Percentiles rank a stretch among this genome's conserved stretches.
These are phyloP conservation scores for Montipora capricornis DNA, from an alignment of 64 coral and sea anemone species.

Conservation along the genomic window DNA sequence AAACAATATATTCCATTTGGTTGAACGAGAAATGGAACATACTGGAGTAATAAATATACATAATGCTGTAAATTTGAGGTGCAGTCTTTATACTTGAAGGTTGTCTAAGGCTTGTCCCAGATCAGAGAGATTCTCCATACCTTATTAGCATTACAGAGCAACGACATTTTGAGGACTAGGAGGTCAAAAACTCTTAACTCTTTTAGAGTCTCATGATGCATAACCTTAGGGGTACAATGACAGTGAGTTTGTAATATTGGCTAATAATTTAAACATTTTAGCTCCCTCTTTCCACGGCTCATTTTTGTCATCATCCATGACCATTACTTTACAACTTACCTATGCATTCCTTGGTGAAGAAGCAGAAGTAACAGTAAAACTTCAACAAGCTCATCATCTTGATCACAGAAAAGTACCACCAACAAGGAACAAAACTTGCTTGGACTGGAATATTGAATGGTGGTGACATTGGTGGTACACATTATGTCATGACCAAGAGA, in stretches of 20 bases:
- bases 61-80: slow-evolving; percentile 1
- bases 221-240: too few species aligned
- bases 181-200: too few species aligned
- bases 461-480: background rate
- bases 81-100: too few species aligned
- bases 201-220: too few species aligned
- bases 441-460: background rate
- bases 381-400: slow-evolving; percentile 93
- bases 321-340: background rate
- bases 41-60: background rate
- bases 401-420: slow-evolving; percentile 82
- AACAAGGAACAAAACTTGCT: background rate
- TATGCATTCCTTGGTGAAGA: slow-evolving; percentile 45
- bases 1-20: slow-evolving; percentile 40
- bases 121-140: too few species aligned
- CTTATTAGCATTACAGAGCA: too few species aligned
- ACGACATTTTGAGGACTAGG: too few species aligned
- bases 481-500: background rate
- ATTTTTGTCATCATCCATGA: too few species aligned
- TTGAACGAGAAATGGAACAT: slow-evolving; percentile 17
- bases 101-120: too few species aligned
- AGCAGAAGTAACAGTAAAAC: slow-evolving; percentile 66
- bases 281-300: too few species aligned
- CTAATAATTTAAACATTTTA: too few species aligned
- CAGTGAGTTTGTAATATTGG: too few species aligned